phyloP scores from a whole-genome alignment of 2,888 invertebrate genomes.

The Ypsolopha scabrella region DNA sequence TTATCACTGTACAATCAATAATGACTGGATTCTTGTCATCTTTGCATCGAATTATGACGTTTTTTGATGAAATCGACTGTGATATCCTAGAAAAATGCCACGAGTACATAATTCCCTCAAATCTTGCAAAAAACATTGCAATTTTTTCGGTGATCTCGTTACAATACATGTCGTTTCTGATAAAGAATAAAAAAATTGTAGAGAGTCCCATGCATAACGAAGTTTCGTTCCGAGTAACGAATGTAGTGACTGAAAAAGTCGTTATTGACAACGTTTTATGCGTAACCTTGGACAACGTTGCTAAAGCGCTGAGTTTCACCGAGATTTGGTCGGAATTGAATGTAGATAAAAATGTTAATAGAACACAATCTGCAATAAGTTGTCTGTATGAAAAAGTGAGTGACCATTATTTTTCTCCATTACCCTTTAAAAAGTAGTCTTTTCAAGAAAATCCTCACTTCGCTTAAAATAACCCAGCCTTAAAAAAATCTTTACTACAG shows the following conservation, averaged over 20 bases:
- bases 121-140: conserved; percentile 44
- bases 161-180: conserved; percentile 60
- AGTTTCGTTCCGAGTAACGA: conserved; percentile 44
- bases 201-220: conserved; percentile 53
- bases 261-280: conserved; percentile 48
- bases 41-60: conserved; percentile 30
- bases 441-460: no score
- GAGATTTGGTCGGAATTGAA: conserved; percentile 59
- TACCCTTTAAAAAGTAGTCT: no score
- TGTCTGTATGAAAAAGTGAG: conserved; percentile 61
- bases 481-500: no score
- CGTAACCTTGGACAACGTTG: conserved; percentile 45
- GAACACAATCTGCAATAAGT: conserved; percentile 58
- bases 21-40: conserved; percentile 41
- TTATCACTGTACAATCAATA: conserved; percentile 44
- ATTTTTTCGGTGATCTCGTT: conserved; percentile 54
- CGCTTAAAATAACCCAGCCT: no score
- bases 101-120: conserved; percentile 40
- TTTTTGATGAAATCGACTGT: conserved; percentile 49
- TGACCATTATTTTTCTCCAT: neutral
- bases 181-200: conserved; percentile 59
- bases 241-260: conserved; percentile 37
- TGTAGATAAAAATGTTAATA: conserved; percentile 45
- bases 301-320: conserved; percentile 41
- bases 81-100: conserved; percentile 55